Evolutionary conservation across 2,888 invertebrate species (phyloP), one percentile per base, ranked within the genome.

Genomic region (Diogma glabrata): DNA sequence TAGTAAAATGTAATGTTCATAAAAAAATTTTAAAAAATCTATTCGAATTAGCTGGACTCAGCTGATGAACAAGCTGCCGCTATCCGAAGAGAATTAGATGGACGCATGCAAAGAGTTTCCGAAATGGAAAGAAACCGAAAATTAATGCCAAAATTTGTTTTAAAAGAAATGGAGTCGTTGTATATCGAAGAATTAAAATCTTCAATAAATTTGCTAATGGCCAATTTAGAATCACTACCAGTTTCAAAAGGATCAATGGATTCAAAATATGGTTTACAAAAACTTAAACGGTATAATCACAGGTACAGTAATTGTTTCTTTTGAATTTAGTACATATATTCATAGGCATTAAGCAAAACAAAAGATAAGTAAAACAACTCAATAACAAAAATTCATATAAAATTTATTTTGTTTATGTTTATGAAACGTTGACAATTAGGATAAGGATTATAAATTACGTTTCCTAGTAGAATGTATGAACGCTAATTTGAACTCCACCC

Each of bases 101-200:
- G 97, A 57, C 82, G 97, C 70, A 87, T 97, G 79, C 95, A 96
- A 69, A 87, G 87, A 70, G 91, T 95, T 55, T 86, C 91, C 59
- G 94, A 96, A 75, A 94, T 99, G 90, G 93, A 95, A 72, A 89
- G 87, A 81, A 94, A 95, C 72, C 86, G 93, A 61, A 93, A 94
- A 74, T 73, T 96, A 64, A 93, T 95, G 92, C 99, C 99, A 60
- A 95, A 93, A 76, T 99, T 99, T 77, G 95, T 99, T 57, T 81
- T 99, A 61, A 99, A 99, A 79, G 99, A 99, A 76, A 99, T 99
- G 99, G 99, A 99, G 75, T 92, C 93, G 50, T 80, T 99, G 65
- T 99, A 95, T 76, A 87, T 97, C 64, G 99, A 99, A 76, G 99
- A 99, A 73, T 75, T 95, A 64, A 93, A 95, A 72, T 87, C 95